These are phyloP conservation scores for Brachionus angularis DNA, from an alignment of 1,140 invertebrate species.

Conservation along the genomic window DNA sequence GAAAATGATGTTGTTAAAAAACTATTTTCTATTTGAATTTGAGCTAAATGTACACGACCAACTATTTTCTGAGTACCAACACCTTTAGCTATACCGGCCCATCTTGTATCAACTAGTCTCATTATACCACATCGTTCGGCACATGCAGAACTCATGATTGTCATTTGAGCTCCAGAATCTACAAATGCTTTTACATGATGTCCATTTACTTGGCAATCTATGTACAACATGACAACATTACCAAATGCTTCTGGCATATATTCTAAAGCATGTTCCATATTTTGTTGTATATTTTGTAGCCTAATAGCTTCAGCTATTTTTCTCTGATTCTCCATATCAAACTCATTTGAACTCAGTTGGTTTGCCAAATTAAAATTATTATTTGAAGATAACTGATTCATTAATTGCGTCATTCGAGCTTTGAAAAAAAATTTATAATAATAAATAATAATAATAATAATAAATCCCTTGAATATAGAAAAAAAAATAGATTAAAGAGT, in stretches of 20 bases:
- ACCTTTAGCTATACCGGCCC: conserved; percentile 86
- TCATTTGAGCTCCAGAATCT: conserved; percentile 71
- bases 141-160: conserved; percentile 61
- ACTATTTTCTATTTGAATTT: conserved; percentile 88
- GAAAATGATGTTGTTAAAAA: conserved; percentile 93
- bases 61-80: conserved; percentile 89
- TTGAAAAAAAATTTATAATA: too few relatives aligned
- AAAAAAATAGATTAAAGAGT: too few relatives aligned
- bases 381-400: conserved; percentile 40
- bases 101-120: conserved; percentile 84
- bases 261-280: conserved; percentile 97
- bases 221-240: conserved; percentile 93
- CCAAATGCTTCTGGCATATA: conserved; percentile 96
- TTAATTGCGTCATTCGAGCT: conserved; percentile 19
- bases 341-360: neutral
- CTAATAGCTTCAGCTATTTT: conserved; percentile 25
- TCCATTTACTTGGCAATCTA: conserved; percentile 88
- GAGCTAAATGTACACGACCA: conserved; percentile 84
- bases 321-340: conserved; percentile 24
- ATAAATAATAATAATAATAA: too few relatives aligned
- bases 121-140: conserved; percentile 85
- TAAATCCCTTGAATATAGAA: too few relatives aligned
- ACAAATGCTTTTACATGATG: conserved; percentile 94
- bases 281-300: conserved; percentile 86
- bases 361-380: neutral